Base-by-base conservation (phyloP, 92 coral and sea anemone genomes). In the Paramuricea clavata region DNA sequence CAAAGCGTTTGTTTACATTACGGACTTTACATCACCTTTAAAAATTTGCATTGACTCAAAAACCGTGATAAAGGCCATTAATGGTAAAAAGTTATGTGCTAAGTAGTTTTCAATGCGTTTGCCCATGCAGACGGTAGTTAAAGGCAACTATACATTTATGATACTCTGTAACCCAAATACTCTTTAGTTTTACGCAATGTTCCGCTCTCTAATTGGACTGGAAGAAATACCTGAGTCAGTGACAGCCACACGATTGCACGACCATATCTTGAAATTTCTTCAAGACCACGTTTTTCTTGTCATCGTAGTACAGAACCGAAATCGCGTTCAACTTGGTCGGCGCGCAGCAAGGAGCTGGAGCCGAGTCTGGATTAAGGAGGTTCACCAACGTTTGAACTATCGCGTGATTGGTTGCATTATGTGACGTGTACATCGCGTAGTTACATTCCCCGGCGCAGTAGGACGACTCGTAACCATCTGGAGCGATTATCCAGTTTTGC, bases 401-500 rank as follows among this genome's bases (percentile, higher is more conserved):
- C 22, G 99, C 99, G 76, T 97, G 99, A 78, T 97, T 97, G 42
- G 98, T 94, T 61, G 95, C 85, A 91, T 97, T 97, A 86, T 88
- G 73, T 70, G 92, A 90, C 69, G 90, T 71, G 44, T 94, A 78
- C 65, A 93, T 88, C 34, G 97, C 95, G 78, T 89, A 97, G 6
- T 95, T 95, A 27, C 99, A 97, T 32, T 78, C 88, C 25, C 99
- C 99, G 39, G 69, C 86, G 77, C 99, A 97, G 76, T 86, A 94
- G 65, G 83, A 97, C 13, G 98, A 94, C 21, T 71, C 78, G 75
- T 97, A 97, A 1, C 97, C 97, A 6, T 89, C 92, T 6, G 99
- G 99, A 7, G 99, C 99, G 33, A 91, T 93, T 30, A 97, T 94
- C 99, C 99, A 97, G 36, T 93, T 95, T 47, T 93, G 88, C 99